Evolutionary conservation across 2,888 invertebrate species (phyloP), one percentile per base, ranked within the genome.

Genomic region (Pristionchus exspectatus): DNA sequence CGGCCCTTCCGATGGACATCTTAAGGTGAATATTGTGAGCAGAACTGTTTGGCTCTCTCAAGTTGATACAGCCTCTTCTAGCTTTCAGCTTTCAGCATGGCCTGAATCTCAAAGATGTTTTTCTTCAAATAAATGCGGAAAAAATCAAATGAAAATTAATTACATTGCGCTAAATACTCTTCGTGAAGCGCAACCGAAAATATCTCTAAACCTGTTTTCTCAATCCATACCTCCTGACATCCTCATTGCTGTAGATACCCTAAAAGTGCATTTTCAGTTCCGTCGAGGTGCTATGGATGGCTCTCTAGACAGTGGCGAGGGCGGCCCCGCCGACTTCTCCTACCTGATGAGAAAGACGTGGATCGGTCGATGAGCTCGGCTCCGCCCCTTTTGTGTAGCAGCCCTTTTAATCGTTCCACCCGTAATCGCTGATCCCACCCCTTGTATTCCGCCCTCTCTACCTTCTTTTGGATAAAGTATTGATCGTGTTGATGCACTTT

Each of bases 281-380:
- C 84, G 84, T 1, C 84, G 84, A 9, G 84, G 59, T 16, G 59
- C 84, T 24, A 85, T 85, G 84, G 84, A 85, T 24, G 84, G 84
- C 30, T 59, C 56, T 2, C 18, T 59, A 3, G 81, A 81, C 18
- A 14, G 16, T n/a, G 72, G 72, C 16, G 81, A 81, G 27, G 50
- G 81, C 27, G 50, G 72, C 18, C 63, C 38, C 24, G 38, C 30
- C 38, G 84, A 85, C 59, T 85, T 85, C 59, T 85, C 84, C 4
- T 85, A 85, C 16, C 84, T 85, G 21, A 85, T 85, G 84, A 56
- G 84, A 24, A 85, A 85, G 50, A 85, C 84, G 4, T 85, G 84
- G 84, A 85, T 85, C 59, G 84, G 84, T 33, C 33, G 84, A 56
- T 85, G 21, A 59, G 7, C 54, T 18, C 9, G 2, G 50, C n/a